Evolutionary conservation across 2,888 invertebrate genomes (phyloP), one percentile per base, ranked within the genome.

Genomic region (Chironomus riparius): DNA sequence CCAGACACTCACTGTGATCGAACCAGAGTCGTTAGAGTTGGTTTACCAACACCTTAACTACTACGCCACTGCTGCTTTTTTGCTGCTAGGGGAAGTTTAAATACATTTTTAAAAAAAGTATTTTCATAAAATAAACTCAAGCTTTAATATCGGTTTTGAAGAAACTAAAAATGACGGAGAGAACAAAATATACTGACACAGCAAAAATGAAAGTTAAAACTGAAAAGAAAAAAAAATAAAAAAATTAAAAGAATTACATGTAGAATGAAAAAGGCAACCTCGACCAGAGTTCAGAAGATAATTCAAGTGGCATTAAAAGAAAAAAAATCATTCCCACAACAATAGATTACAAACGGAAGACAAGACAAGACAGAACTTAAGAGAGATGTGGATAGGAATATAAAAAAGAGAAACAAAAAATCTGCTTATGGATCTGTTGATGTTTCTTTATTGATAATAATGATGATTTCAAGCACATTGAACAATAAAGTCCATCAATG

Each of bases 401-500:
- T 18, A 65, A 56, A 56, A 21, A 65, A 24, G 65, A 65, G 24
- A 65, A 21, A 65, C 21, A 65, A 65, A 56, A 56, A 56, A 56
- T 56, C 56, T 56, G 65, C 65, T 65, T 65, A 65, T 24, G 24
- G 24, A 47, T 70, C 48, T 70, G 70, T 48, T 70, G 70, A 70
- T 70, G 70, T 47, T 38, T n/a, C 47, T 68, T 65, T 74, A 68
- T 74, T 74, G 74, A 74, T 74, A 62, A 74, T 74, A 61, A 74
- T 74, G 73, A 73, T 56, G 50, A 71, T 62, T 62, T 73, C 22
- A 28, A 73, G 56, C 48, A 50, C 56, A 74, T 68, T 18, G 65
- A 74, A 74, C 38, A 74, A 68, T 56, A 22, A 24, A 50, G 50
- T 22, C 71, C 71, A 71, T 71, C 71, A 71, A 50, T 71, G 24